Evolutionary conservation across 2,797 vertebrate genomes (phyloP).

Genomic region (Crenichthys baileyi): DNA sequence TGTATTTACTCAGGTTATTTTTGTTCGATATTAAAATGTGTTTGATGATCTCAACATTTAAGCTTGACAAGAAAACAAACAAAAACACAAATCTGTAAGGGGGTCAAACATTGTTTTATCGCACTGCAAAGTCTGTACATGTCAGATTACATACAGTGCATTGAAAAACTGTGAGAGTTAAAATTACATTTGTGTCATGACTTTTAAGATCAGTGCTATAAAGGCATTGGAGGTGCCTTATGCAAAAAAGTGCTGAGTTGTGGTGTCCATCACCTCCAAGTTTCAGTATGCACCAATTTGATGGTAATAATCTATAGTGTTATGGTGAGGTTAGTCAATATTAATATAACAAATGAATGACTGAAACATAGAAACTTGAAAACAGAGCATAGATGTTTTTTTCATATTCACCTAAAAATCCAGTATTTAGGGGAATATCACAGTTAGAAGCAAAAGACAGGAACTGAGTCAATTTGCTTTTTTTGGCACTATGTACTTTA

Average conservation of each 20-base stretch:
- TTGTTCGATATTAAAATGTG: no score
- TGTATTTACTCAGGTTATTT: background rate
- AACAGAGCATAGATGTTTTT: conserved; percentile 15
- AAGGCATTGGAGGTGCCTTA: background rate
- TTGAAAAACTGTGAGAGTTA: background rate
- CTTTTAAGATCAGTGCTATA: background rate
- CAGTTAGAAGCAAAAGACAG: background rate
- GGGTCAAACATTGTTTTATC: background rate
- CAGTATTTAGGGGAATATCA: conserved; percentile 2
- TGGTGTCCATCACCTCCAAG: background rate
- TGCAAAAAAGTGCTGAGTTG: background rate
- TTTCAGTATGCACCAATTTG: background rate
- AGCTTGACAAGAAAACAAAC: background rate
- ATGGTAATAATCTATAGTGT: background rate
- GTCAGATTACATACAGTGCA: background rate
- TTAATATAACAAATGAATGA: background rate
- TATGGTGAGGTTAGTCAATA: background rate
- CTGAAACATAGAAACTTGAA: background rate
- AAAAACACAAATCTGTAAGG: background rate
- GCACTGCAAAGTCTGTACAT: background rate
- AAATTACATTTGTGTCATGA: no score
- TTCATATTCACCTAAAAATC: conserved; percentile 23
- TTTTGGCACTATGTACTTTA: background rate
- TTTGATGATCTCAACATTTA: no score
- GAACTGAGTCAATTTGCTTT: background rate